Evolutionary conservation across 1,140 invertebrate genomes (phyloP).

Genomic region (Orussus abietinus): DNA sequence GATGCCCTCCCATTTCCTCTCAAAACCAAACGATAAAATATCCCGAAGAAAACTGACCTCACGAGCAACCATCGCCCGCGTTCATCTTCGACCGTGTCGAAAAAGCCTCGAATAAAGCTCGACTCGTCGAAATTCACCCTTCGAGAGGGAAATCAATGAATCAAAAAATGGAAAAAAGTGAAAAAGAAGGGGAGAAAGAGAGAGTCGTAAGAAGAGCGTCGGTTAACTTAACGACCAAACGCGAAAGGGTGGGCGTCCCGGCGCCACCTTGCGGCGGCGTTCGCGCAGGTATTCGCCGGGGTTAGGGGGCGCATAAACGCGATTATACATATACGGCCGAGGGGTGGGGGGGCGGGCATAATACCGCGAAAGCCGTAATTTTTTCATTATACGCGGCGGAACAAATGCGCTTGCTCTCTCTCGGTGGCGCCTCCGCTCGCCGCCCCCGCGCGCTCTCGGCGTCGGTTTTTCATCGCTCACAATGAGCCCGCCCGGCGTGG

Average conservation of each 20-base stretch:
- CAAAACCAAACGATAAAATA: too few species aligned
- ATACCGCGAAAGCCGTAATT: slow-evolving; percentile 35
- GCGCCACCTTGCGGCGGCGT: slow-evolving; percentile 3
- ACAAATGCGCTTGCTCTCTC: slow-evolving; percentile 26
- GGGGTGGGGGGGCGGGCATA: slow-evolving; percentile 2
- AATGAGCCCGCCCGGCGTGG: slow-evolving; percentile 24
- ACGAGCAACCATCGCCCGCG: too few species aligned
- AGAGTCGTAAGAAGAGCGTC: slow-evolving; percentile 1
- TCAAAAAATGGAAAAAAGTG: too few species aligned
- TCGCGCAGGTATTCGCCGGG: neutral
- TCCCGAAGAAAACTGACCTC: too few species aligned
- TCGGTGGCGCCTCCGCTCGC: slow-evolving; percentile 10
- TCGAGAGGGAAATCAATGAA: too few species aligned
- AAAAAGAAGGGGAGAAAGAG: slow-evolving; percentile 1
- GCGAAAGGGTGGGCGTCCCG: neutral
- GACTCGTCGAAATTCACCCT: too few species aligned
- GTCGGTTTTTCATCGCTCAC: slow-evolving; percentile 19
- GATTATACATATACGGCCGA: neutral
- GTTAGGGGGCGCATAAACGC: neutral
- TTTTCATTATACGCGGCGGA: slow-evolving; percentile 36
- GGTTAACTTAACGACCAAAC: too few species aligned
- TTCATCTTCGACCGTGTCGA: too few species aligned
- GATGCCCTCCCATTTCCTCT: too few species aligned
- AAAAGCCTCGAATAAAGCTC: too few species aligned
- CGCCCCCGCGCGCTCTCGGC: slow-evolving; percentile 10